Evolutionary conservation across 2,113 vertebrate species (phyloP).

Genomic region (Thamnaconus septentrionalis): DNA sequence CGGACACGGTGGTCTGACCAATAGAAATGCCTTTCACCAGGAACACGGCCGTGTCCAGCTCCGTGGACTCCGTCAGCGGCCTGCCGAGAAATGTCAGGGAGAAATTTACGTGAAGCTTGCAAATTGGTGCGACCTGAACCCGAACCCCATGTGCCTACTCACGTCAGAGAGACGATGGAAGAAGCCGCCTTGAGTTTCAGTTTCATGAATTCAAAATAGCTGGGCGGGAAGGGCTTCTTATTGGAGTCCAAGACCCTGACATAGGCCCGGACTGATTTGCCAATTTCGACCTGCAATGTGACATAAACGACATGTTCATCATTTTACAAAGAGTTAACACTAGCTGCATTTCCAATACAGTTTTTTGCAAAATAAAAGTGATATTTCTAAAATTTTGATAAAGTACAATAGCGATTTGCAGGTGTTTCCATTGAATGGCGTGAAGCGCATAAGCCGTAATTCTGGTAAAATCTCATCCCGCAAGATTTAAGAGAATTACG

Average conservation of each 20-base stretch:
- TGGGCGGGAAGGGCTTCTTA: conserved; percentile 88
- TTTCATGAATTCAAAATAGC: conserved; percentile 88
- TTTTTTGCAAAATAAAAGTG: too few relatives aligned
- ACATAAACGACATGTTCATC: neutral
- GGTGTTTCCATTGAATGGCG: too few relatives aligned
- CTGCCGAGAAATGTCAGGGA: conserved; percentile 55
- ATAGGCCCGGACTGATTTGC: conserved; percentile 86
- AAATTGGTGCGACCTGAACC: neutral
- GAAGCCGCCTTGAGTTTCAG: conserved; percentile 87
- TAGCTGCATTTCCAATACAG: too few relatives aligned
- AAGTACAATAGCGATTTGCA: too few relatives aligned
- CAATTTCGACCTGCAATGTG: conserved; percentile 89
- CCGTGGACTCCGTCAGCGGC: conserved; percentile 76
- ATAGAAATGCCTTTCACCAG: conserved; percentile 82
- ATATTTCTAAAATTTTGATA: too few relatives aligned
- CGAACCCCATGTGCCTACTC: conserved; percentile 59
- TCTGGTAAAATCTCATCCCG: too few relatives aligned
- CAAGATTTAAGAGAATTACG: too few relatives aligned
- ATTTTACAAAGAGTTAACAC: too few relatives aligned
- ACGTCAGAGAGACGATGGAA: conserved; percentile 86
- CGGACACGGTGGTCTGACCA: conserved; percentile 88
- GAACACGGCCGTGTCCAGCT: conserved; percentile 84
- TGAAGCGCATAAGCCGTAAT: too few relatives aligned
- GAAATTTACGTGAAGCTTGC: conserved; percentile 4
- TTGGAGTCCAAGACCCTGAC: conserved; percentile 88